Conservation (phyloP, 1,140 invertebrate species). For the Bombus ignitus region DNA sequence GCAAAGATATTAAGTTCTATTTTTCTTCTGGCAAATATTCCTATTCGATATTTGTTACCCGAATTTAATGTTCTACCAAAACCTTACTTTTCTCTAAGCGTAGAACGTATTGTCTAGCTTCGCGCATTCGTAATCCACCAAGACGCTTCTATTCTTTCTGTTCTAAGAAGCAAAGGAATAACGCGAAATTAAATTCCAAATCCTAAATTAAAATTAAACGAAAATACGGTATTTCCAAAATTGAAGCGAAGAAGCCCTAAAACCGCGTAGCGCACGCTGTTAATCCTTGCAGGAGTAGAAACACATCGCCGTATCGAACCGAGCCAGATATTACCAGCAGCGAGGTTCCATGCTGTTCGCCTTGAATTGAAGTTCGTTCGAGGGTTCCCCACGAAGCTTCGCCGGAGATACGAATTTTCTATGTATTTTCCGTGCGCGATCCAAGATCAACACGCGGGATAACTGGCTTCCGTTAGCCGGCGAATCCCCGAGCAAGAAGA, state of each 20-base stretch:
- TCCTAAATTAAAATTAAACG: neutral
- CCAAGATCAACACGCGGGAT: slow-evolving; percentile 42
- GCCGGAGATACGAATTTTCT: neutral
- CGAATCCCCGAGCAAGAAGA: slow-evolving; percentile 41
- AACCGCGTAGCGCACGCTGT: no score
- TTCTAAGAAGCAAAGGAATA: neutral
- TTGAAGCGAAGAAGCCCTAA: no score
- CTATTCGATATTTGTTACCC: neutral
- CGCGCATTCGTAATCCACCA: no score
- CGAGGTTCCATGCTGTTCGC: neutral
- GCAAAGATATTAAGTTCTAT: neutral
- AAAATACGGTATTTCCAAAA: no score
- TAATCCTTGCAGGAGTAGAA: neutral
- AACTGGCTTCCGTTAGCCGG: slow-evolving; percentile 39
- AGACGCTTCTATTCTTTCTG: no score
- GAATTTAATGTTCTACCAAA: neutral
- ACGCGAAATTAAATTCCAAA: neutral
- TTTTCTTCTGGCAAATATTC: no score
- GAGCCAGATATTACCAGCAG: neutral
- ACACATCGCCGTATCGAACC: neutral
- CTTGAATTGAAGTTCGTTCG: neutral
- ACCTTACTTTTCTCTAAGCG: no score
- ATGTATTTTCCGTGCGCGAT: slow-evolving; percentile 1
- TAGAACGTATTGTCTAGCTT: no score
- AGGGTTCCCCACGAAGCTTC: neutral